A percentile compares a stretch with the other conserved stretches of the same genome.
Evolutionary conservation across 2,113 vertebrate species (phyloP).

Genomic region (Perognathus longimembris): DNA sequence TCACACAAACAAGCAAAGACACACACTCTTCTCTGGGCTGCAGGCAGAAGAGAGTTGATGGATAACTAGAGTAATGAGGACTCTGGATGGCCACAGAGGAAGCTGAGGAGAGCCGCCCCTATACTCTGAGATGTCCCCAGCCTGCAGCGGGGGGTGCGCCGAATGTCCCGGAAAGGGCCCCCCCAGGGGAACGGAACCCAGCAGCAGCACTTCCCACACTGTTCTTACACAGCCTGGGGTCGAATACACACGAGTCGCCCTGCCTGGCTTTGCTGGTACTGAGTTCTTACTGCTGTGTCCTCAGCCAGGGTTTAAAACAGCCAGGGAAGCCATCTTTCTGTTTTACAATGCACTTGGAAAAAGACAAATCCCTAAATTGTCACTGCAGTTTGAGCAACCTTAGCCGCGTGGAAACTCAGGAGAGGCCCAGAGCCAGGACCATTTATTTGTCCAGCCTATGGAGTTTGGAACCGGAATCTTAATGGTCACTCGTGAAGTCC

Average conservation of each 20-base stretch:
- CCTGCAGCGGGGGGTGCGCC: background rate
- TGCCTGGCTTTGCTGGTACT: background rate
- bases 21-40: background rate
- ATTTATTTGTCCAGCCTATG: background rate
- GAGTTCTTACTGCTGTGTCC: background rate
- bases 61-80: background rate
- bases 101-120: background rate
- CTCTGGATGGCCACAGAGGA: background rate
- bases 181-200: background rate
- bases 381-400: background rate
- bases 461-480: constrained; percentile 40
- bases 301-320: background rate
- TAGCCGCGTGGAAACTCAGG: background rate
- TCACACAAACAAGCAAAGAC: background rate
- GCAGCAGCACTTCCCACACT: background rate
- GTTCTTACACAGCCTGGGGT: background rate
- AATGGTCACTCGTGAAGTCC: background rate
- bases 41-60: background rate
- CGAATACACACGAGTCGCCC: background rate
- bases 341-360: background rate
- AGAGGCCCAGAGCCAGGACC: background rate
- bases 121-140: constrained; percentile 23
- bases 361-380: constrained; percentile 15
- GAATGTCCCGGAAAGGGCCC: background rate
- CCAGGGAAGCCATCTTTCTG: constrained; percentile 39